Evolutionary conservation across 2,888 invertebrate species (phyloP).

Genomic region (Drosophila imparisetae): DNA sequence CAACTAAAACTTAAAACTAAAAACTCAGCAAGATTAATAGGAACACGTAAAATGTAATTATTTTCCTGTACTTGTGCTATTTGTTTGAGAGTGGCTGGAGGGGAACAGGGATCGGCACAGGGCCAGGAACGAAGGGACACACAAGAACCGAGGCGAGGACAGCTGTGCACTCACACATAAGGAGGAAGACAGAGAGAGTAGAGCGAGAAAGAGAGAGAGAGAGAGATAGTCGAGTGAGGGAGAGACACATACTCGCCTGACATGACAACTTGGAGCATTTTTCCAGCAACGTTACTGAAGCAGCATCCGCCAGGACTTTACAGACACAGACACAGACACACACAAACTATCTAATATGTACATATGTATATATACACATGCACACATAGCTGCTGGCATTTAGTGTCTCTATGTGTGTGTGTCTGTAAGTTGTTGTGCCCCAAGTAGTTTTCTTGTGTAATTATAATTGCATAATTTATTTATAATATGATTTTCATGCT

Average conservation of each 20-base stretch:
- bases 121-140: constrained; percentile 5
- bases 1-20: constrained; percentile 70
- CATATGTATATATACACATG: background rate
- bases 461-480: constrained; percentile 81
- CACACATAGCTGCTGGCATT: constrained; percentile 39
- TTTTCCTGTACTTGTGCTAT: constrained; percentile 78
- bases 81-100: constrained; percentile 46
- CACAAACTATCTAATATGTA: background rate
- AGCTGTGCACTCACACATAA: constrained; percentile 24
- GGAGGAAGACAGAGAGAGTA: constrained; percentile 12
- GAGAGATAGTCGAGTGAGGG: constrained; percentile 5
- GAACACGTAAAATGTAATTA: constrained; percentile 81
- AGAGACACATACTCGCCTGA: constrained; percentile 46
- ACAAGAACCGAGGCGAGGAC: constrained; percentile 22
- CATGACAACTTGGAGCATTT: constrained; percentile 75
- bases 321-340: constrained; percentile 23
- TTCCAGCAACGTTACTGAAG: constrained; percentile 54
- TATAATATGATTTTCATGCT: constrained; percentile 80
- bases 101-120: constrained; percentile 1
- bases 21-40: constrained; percentile 80
- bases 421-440: constrained; percentile 69
- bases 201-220: background rate
- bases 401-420: constrained; percentile 17
- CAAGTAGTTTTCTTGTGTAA: constrained; percentile 81
- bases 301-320: constrained; percentile 37